Conservation (phyloP, 2,797 vertebrate species). For the Galago senegalensis region DNA sequence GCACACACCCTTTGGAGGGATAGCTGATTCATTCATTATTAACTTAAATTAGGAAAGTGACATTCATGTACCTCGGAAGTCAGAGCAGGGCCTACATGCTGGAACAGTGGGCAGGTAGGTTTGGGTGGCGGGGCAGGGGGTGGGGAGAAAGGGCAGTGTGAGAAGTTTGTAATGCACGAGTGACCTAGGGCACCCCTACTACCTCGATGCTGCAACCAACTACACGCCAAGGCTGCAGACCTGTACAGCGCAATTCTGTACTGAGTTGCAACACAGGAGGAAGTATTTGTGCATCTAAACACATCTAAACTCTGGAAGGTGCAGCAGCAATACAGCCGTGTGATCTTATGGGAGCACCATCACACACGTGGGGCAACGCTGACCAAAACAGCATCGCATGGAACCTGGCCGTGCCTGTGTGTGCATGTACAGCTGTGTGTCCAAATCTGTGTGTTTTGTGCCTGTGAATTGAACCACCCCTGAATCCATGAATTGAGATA, state of each 20-base stretch:
- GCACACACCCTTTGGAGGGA: neutral
- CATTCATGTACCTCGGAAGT: rapidly evolving
- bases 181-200: too few relatives aligned
- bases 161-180: too few relatives aligned
- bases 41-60: neutral
- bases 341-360: neutral
- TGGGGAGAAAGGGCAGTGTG: rapidly evolving
- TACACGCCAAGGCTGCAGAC: neutral
- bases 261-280: neutral
- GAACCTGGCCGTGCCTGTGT: neutral
- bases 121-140: neutral
- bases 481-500: neutral
- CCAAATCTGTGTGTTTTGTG: neutral
- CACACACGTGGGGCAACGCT: neutral
- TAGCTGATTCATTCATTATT: rapidly evolving
- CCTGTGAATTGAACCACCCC: neutral
- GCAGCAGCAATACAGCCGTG: neutral
- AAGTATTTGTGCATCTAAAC: neutral
- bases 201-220: too few relatives aligned
- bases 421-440: too few relatives aligned
- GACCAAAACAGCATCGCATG: rapidly evolving
- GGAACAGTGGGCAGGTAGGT: neutral
- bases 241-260: too few relatives aligned
- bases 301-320: neutral
- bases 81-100: rapidly evolving